Evolutionary conservation across 1,140 invertebrate species (phyloP), one percentile per base, ranked within the genome.

Genomic region (Drosophila ercepeae): DNA sequence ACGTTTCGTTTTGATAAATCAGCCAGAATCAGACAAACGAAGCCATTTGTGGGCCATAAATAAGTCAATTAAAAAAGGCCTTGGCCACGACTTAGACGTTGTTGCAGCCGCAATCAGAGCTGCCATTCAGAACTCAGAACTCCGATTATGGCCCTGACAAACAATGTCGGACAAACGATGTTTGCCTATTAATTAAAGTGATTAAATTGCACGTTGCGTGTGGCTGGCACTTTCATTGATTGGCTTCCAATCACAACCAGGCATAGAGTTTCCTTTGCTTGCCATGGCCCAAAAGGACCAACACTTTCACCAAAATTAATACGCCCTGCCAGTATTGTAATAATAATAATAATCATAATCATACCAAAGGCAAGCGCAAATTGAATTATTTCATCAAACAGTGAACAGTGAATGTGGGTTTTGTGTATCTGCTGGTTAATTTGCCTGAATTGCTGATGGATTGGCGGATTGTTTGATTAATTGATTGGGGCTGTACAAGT

Each of bases 1-100:
- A 88, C 77, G 81, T 75, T 88, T 88, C 72, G 88, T 88, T 86
- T 78, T 82, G 78, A 88, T 81, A 71, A 70, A 86, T 84, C 71
- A 64, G 65, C 29, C 6, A 18, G 36, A 48, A 21, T 16, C 42
- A 27, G 29, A 21, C 41, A 71, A 71, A 71, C 59, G 48, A 32
- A 60, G 67, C n/a, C 41, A 34, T 52, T 50, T 46, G 55, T 25
- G 21, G 55, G 19, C 21, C 39, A 53, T 58, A 74, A 82, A 82
- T 77, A 82, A 60, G 42, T 50, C 58, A 74, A 65, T 83, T 78
- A 74, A 57, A 61, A 16, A 16, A 21, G 49, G 13, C 21, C 60
- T 21, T n/a, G 9, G 29, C 14, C n/a, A 29, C 42, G 32, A 51
- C 25, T n/a, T 59, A 4, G 27, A 32, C 44, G 45, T 52, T 58